phyloP scores from a whole-genome alignment of 2,797 vertebrate species.

The Neopelma chrysocephalum region DNA sequence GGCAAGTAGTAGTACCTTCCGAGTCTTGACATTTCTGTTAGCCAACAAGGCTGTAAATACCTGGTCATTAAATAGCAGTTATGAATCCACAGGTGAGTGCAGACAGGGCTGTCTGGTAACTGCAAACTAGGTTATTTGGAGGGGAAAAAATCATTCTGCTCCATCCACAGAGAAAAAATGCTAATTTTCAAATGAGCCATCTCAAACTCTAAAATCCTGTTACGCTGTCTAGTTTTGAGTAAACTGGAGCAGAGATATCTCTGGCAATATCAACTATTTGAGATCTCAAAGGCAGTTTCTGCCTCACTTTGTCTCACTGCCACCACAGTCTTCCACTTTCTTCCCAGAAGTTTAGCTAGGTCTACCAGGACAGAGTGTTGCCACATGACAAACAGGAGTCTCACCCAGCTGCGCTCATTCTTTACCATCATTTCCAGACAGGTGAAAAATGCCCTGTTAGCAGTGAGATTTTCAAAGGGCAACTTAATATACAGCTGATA shows the following conservation, averaged over 20 bases:
- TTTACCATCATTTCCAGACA: neutral
- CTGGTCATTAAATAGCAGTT: neutral
- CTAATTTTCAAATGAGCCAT: neutral
- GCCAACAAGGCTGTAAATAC: neutral
- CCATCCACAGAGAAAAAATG: neutral
- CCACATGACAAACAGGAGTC: neutral
- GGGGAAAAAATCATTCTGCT: neutral
- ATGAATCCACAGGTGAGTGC: neutral
- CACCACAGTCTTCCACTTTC: neutral
- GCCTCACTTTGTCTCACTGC: neutral
- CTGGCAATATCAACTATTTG: neutral
- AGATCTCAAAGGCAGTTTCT: neutral
- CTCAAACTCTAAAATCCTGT: neutral
- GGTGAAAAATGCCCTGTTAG: neutral
- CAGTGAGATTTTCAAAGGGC: neutral
- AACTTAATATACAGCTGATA: neutral
- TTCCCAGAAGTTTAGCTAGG: neutral
- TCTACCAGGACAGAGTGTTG: neutral
- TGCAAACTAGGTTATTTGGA: neutral
- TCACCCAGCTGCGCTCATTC: neutral
- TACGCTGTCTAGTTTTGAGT: neutral
- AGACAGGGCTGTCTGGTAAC: neutral
- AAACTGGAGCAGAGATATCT: neutral
- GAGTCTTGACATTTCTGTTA: neutral
- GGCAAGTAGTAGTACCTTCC: neutral